Evolutionary conservation across 2,113 vertebrate genomes (phyloP), one percentile per base, ranked within the genome.

Genomic region (Pelusios castaneus): DNA sequence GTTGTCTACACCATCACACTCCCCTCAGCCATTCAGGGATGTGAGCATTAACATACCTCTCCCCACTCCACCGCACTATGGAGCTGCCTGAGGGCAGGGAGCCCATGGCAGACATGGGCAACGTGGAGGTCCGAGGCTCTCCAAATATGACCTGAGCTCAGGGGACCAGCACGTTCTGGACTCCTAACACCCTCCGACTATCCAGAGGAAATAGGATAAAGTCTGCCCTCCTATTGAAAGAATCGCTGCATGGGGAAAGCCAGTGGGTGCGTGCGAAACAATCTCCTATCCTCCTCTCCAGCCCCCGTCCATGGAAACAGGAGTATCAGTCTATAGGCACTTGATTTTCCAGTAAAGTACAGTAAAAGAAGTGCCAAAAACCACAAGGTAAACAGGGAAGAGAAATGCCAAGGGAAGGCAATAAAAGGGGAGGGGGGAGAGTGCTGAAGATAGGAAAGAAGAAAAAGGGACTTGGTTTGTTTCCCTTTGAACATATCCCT

Each of bases 381-480:
- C 63, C 84, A 63, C 60, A 89, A 87, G 90, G 3, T 75, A 43
- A 43, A 43, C 38, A 91, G 43, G 49, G 45, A 91, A 77, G n/a
- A 91, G 70, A 89, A 91, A 87, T 58, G 24, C 90, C 76, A 87
- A 54, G 82, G 81, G 84, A 56, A 83, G 79, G 47, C 85, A 34
- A 79, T n/a, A 17, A 73, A 54, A 82, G 27, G 60, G 80, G 82
- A 81, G 92, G 76, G 47, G 89, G 47, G 51, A 90, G n/a, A n/a
- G n/a, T n/a, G n/a, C n/a, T 21, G 87, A 0, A 47, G 47, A 10
- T 10, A n/a, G 31, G 49, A 92, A 94, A 95, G 93, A 95, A 96
- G 93, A 89, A 92, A 85, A 92, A 93, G 86, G 89, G 70, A 56
- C 82, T 89, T 60, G 90, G 77, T 90, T 95, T 92, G 89, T 89